phyloP scores from a whole-genome alignment of 2,888 invertebrate genomes.

The Polietes domitor region DNA sequence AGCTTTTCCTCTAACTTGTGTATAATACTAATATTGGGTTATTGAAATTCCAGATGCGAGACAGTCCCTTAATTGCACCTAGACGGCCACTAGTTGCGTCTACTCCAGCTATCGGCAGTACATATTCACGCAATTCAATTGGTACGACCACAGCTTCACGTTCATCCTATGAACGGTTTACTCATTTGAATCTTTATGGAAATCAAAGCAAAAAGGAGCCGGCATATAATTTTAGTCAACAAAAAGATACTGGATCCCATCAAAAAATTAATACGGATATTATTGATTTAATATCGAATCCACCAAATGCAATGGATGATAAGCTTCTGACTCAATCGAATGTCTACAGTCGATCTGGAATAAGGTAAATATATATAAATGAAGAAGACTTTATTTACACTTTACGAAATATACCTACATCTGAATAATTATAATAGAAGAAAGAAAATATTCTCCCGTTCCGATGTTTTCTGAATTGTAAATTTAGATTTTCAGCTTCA shows the following conservation, averaged over 20 bases:
- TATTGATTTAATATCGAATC: constrained; percentile 70
- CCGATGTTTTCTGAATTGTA: too few species aligned
- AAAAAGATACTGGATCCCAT: constrained; percentile 53
- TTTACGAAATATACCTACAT: too few species aligned
- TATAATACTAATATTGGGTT: neutral
- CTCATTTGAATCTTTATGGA: constrained; percentile 72
- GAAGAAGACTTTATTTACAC: too few species aligned
- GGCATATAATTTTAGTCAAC: constrained; percentile 72
- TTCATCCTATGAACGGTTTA: constrained; percentile 57
- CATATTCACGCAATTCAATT: constrained; percentile 55
- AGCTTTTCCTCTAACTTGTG: neutral
- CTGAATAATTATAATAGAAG: too few species aligned
- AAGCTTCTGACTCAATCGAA: constrained; percentile 25
- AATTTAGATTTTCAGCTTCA: too few species aligned
- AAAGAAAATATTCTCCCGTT: too few species aligned
- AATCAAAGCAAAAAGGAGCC: constrained; percentile 73
- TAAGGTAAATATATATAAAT: constrained; percentile 52
- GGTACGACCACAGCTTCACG: constrained; percentile 66
- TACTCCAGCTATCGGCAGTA: constrained; percentile 63
- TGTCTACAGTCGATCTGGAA: constrained; percentile 3
- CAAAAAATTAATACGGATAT: constrained; percentile 73
- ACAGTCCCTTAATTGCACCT: constrained; percentile 65
- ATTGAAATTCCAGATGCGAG: constrained; percentile 49
- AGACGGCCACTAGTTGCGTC: constrained; percentile 69
- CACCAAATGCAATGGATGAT: constrained; percentile 38